Conservation (phyloP, 2,888 invertebrate genomes). For the Operophtera brumata region DNA sequence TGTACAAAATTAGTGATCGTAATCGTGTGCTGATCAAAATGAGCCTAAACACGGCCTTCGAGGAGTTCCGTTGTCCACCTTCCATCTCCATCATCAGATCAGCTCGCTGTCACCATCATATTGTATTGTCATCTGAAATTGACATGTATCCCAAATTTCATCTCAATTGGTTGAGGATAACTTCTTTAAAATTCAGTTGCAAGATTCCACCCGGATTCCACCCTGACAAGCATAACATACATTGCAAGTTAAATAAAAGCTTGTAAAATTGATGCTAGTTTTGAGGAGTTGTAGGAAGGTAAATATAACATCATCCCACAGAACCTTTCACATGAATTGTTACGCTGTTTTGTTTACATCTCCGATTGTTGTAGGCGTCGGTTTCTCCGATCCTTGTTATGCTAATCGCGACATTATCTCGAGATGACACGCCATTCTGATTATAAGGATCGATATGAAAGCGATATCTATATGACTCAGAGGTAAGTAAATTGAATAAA, state of each 20-base stretch:
- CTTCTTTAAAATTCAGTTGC: too few relatives aligned
- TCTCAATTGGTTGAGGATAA: too few relatives aligned
- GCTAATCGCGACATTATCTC: constrained; percentile 48
- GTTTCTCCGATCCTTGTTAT: constrained; percentile 48
- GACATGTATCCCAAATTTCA: too few relatives aligned
- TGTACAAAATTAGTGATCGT: too few relatives aligned
- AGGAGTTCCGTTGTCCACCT: too few relatives aligned
- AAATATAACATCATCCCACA: constrained; percentile 2
- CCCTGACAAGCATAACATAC: too few relatives aligned
- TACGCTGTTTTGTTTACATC: constrained; percentile 30
- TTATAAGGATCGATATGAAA: constrained; percentile 43
- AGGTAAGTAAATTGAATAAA: constrained; percentile 29
- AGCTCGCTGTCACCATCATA: too few relatives aligned
- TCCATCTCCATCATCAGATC: too few relatives aligned
- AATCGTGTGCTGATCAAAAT: too few relatives aligned
- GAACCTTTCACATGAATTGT: constrained; percentile 27
- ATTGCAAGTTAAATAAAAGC: background rate
- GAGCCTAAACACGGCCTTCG: too few relatives aligned
- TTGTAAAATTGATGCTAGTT: background rate
- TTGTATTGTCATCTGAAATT: too few relatives aligned
- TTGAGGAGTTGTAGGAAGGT: background rate
- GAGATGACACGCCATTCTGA: constrained; percentile 49
- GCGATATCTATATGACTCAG: constrained; percentile 46
- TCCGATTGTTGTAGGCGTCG: constrained; percentile 29
- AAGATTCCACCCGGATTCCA: too few relatives aligned